Evolutionary conservation across 2,888 invertebrate genomes (phyloP).

Genomic region (Agonopterix subpropinquella): DNA sequence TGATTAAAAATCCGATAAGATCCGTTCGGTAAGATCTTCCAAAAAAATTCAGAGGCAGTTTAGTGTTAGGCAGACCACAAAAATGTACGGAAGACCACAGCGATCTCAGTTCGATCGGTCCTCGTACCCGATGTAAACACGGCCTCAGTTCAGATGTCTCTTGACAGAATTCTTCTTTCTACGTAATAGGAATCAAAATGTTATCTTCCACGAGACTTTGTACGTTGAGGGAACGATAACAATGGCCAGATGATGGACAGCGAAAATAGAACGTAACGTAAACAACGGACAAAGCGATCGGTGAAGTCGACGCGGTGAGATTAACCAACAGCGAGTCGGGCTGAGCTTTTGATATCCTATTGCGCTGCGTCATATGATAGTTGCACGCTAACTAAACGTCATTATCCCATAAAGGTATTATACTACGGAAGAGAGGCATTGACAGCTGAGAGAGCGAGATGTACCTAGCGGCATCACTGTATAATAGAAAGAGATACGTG

Average conservation of each 20-base stretch:
- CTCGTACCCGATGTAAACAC: conserved; percentile 49
- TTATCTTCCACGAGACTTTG: too few relatives aligned
- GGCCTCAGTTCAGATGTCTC: not conserved
- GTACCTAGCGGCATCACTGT: too few relatives aligned
- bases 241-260: conserved; percentile 73
- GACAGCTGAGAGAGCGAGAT: too few relatives aligned
- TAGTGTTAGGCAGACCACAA: conserved; percentile 18
- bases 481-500: too few relatives aligned
- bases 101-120: conserved; percentile 30
- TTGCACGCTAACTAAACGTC: conserved; percentile 25
- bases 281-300: conserved; percentile 68
- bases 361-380: conserved; percentile 5
- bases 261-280: conserved; percentile 71
- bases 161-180: too few relatives aligned
- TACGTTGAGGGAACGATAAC: conserved; percentile 29
- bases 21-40: too few relatives aligned
- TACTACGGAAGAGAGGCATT: too few relatives aligned
- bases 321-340: conserved; percentile 41
- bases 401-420: too few relatives aligned
- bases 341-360: conserved; percentile 38
- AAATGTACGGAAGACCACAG: conserved; percentile 42
- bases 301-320: conserved; percentile 31
- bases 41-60: too few relatives aligned
- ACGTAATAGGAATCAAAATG: too few relatives aligned
- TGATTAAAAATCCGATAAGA: too few relatives aligned